Percentiles rank a stretch among this genome's conserved stretches.
These are phyloP conservation scores for Ophioninae sp. DNA, from an alignment of 2,888 invertebrate genomes.

Conservation along the genomic window DNA sequence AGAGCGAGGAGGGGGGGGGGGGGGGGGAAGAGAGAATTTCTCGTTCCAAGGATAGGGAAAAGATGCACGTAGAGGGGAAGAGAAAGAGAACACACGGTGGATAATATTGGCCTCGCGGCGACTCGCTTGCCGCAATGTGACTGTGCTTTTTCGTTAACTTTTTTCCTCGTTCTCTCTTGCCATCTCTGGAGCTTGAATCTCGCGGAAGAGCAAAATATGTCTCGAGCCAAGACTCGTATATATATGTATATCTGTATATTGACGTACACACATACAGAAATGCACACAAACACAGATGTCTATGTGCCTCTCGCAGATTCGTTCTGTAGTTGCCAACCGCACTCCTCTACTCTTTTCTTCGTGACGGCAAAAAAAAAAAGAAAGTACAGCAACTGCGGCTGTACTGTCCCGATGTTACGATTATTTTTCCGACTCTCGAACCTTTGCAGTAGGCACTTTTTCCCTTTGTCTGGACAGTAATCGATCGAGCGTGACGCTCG, in stretches of 20 bases:
- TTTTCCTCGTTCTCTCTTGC: conserved; percentile 16
- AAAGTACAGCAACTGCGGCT: conserved; percentile 1
- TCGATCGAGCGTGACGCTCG: conserved; percentile 53
- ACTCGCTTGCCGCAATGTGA: conserved; percentile 51
- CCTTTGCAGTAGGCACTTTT: conserved; percentile 38
- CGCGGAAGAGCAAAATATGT: conserved; percentile 41
- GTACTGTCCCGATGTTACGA: conserved; percentile 19
- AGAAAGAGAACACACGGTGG: conserved; percentile 9
- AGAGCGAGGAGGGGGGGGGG: too few species aligned
- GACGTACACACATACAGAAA: background rate
- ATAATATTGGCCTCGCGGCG: conserved; percentile 52
- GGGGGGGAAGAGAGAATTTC: conserved; percentile 29
- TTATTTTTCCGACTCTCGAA: conserved; percentile 42
- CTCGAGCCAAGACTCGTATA: conserved; percentile 54
- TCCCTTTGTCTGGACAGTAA: conserved; percentile 48
- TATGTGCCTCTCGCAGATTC: conserved; percentile 53
- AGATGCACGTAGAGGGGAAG: background rate
- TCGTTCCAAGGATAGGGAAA: conserved; percentile 27
- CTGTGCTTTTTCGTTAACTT: conserved; percentile 47
- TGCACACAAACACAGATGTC: background rate
- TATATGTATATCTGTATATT: background rate
- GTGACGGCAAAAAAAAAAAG: conserved; percentile 10
- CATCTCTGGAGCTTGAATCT: conserved; percentile 43
- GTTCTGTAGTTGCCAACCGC: conserved; percentile 58
- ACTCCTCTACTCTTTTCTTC: conserved; percentile 43